These are phyloP conservation scores for Urocolius indicus DNA, from an alignment of 2,113 vertebrate species.

Conservation along the genomic window DNA sequence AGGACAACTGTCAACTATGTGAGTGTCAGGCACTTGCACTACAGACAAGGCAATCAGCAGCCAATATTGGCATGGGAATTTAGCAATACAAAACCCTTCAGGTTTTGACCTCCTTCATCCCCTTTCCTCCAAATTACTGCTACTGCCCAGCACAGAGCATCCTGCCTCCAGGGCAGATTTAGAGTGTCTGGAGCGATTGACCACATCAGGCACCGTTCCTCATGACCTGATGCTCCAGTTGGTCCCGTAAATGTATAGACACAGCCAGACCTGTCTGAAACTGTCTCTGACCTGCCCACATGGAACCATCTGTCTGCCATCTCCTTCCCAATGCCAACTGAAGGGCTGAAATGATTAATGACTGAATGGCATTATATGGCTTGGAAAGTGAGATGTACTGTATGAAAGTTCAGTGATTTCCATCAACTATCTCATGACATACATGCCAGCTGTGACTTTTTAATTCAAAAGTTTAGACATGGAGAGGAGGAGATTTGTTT, in stretches of 20 bases:
- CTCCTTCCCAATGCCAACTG: not conserved
- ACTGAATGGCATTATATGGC: not conserved
- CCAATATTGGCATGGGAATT: not conserved
- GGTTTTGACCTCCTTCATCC: not conserved
- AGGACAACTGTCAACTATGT: not conserved
- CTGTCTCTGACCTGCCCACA: not conserved
- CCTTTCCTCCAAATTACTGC: not conserved
- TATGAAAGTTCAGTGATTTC: not conserved
- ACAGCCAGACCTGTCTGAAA: not conserved
- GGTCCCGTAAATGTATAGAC: not conserved
- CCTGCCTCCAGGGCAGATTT: not conserved
- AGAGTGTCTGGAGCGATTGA: not conserved
- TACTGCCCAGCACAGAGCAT: not conserved
- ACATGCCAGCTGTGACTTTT: not conserved
- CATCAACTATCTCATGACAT: not conserved
- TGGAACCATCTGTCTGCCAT: not conserved
- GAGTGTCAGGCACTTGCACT: not conserved
- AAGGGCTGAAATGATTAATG: not conserved
- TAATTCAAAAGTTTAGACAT: not conserved
- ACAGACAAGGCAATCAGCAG: not conserved
- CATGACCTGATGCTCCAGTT: not conserved
- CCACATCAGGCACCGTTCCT: not conserved
- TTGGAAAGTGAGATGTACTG: not conserved
- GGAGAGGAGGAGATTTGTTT: not conserved
- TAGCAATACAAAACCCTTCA: not conserved